Evolutionary conservation across 2,888 invertebrate genomes (phyloP), one percentile per base, ranked within the genome.

Genomic region (Amphipoea oculea): DNA sequence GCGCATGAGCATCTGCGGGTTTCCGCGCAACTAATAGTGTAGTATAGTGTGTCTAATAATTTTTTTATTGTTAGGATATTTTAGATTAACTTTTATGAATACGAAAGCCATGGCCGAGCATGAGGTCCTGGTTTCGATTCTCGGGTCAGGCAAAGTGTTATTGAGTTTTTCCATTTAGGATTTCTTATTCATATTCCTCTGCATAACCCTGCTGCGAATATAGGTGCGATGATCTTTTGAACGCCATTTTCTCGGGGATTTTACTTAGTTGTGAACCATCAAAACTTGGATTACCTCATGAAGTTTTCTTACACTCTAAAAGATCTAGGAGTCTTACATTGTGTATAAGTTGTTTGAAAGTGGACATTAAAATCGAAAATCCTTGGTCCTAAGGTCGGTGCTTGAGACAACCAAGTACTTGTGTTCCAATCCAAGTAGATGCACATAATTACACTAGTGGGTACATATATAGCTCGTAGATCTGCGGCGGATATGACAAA

Each of bases 1-100:
- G 73, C 83, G 45, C 83, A 3, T 17, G 84, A 63, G 78, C 84
- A 84, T 84, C 84, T 84, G 83, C 86, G 65, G 69, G 62, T 57
- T 42, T 73, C 86, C 71, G 65, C 69, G 66, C 42, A 73, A 83
- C 83, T 73, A 86, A 77, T 86, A 36, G 67, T 71, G 57, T 9
- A 60, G 29, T 81, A 57, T 6, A 75, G 9, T 36, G 40, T 80
- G n/a, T 83, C 78, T 63, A 69, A 78, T 69, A 57, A 36, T 57
- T 54, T 63, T 3, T 9, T 66, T 6, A n/a, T 45, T 36, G n/a
- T 11, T 42, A 29, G 17, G 12, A 36, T 48, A 11, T 20, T 71
- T n/a, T n/a, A n/a, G 9, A 5, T 69, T 36, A 69, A 14, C 7
- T 45, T 68, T 29, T 23, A 20, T 23, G 17, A 12, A 12, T 23